Evolutionary conservation across 1,140 invertebrate genomes (phyloP).

Genomic region (Zaprionus inermis): DNA sequence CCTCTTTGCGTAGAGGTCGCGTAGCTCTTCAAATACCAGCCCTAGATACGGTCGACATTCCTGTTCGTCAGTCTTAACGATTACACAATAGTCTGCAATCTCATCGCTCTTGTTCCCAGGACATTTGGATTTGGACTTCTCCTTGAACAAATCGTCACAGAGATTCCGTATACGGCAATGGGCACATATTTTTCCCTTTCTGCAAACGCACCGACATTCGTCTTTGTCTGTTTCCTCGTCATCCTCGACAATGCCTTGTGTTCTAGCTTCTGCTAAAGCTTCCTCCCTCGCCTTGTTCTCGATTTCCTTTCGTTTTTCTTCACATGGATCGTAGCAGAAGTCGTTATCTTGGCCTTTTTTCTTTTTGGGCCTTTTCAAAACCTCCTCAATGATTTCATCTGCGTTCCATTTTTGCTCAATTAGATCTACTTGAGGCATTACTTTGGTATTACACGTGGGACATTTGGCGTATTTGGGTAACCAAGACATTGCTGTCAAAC

Average conservation of each 20-base stretch:
- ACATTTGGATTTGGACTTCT: background rate
- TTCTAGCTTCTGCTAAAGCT: background rate
- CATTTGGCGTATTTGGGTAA: constrained; percentile 65
- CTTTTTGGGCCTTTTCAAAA: constrained; percentile 3
- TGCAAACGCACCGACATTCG: constrained; percentile 56
- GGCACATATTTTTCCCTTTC: constrained; percentile 33
- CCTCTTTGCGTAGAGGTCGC: constrained; percentile 73
- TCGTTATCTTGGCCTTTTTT: background rate
- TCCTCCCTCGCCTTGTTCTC: background rate
- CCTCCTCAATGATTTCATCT: constrained; percentile 57
- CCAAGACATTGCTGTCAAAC: constrained; percentile 70
- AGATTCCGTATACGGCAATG: constrained; percentile 69
- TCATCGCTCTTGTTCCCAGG: constrained; percentile 26
- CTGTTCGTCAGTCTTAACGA: constrained; percentile 17
- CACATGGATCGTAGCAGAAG: constrained; percentile 42
- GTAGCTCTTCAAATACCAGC: constrained; percentile 71
- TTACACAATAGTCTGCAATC: constrained; percentile 51
- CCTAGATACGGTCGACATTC: constrained; percentile 65
- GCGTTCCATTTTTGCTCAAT: constrained; percentile 50
- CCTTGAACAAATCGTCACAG: constrained; percentile 54
- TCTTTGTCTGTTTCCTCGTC: background rate
- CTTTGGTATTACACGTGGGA: constrained; percentile 63
- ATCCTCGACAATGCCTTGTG: background rate
- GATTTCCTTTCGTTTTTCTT: background rate
- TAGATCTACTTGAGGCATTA: constrained; percentile 42